Base-by-base conservation (phyloP, 2,888 invertebrate species). In the Monopis laevigella region DNA sequence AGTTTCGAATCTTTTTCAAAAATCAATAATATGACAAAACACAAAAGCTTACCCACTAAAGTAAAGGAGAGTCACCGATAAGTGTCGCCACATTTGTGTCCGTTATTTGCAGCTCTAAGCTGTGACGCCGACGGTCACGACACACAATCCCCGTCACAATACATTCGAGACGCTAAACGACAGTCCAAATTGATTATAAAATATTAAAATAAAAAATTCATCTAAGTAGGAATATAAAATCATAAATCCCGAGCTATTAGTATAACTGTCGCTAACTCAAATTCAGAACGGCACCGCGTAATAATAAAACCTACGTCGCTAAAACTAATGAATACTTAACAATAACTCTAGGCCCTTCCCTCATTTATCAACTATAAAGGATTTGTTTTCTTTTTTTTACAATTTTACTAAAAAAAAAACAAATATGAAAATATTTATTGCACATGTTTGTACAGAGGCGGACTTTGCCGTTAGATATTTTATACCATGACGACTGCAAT, bases 241-340 rank as follows among this genome's bases (percentile, higher is more conserved):
- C 10, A 28, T 28, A 28, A 11, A 28, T 28, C 4, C 12, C 12
- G n/a, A 13, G 12, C 27, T n/a, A n/a, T 13, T 7, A 16, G 16
- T 21, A 21, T 21, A 21, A 32, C 17, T 32, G 75, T 73, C 18
- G n/a, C 77, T 73, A 77, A 80, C 77, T 73, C 71, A 72, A 78
- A 78, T 72, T 78, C 78, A 78, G 68, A 63, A 63, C 75, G 74
- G 67, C 66, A 68, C 68, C 64, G 56, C 62, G 53, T 63, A 70
- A n/a, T n/a, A n/a, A n/a, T n/a, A n/a, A 67, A 62, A 50, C 64
- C 73, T 75, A 71, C 52, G 48, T 59, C 55, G 62, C 71, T 69
- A 67, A 63, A 38, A 52, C 70, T 72, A 75, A 60, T 61, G 69
- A 77, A 78, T 75, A 75, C 77, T 77, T 80, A 78, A 65, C 51